Percentiles rank a stretch among this genome's conserved stretches.
Evolutionary conservation across 2,888 invertebrate species (phyloP).

Genomic region (Aphidoletes aphidimyza): DNA sequence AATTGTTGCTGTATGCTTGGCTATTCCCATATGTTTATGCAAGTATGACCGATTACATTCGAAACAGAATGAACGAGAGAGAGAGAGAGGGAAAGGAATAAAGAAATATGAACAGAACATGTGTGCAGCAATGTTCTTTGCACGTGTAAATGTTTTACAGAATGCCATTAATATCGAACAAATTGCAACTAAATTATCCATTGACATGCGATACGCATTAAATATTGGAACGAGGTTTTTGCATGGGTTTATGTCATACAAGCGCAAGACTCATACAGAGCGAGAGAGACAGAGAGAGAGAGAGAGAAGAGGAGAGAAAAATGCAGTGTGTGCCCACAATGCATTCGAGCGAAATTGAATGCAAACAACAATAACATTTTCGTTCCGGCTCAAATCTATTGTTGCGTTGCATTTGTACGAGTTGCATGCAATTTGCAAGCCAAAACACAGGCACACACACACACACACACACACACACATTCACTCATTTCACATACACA

Average conservation of each 20-base stretch:
- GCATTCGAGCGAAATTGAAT: not conserved
- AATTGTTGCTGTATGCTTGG: not conserved
- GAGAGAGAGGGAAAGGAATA: not conserved
- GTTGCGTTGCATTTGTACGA: not conserved
- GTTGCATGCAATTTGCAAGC: not conserved
- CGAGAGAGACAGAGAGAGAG: not conserved
- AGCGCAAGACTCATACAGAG: not conserved
- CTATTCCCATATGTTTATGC: conserved; percentile 15
- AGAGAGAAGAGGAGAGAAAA: not conserved
- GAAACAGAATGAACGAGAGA: not conserved
- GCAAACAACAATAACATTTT: not conserved
- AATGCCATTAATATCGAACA: conserved; percentile 32
- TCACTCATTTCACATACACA: too few relatives aligned
- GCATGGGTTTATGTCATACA: not conserved
- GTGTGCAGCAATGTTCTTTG: not conserved
- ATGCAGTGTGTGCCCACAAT: not conserved
- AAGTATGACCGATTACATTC: not conserved
- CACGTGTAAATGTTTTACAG: conserved; percentile 45
- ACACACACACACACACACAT: not conserved
- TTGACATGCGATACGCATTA: conserved; percentile 38
- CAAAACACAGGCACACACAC: not conserved
- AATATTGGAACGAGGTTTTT: not conserved
- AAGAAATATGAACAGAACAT: conserved; percentile 44
- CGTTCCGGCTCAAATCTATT: not conserved
- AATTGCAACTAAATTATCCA: conserved; percentile 51